Conservation (phyloP, 2,797 vertebrate genomes). For the Gymnothorax reevesii region DNA sequence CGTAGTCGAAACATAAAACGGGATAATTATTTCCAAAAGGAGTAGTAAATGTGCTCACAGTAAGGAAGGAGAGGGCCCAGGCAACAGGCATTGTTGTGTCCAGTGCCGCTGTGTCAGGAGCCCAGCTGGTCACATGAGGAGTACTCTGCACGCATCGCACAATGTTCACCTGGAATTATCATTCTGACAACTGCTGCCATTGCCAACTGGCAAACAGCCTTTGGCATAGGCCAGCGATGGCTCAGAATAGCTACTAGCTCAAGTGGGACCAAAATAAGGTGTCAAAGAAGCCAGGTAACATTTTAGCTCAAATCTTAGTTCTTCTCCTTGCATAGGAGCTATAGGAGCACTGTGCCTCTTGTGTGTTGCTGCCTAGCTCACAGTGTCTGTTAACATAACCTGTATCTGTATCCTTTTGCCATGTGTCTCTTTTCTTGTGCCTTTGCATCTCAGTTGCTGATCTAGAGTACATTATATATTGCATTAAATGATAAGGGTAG, state of each 20-base stretch:
- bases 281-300: conserved; percentile 1
- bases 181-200: not conserved
- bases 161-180: conserved; percentile 9
- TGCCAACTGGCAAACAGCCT: not conserved
- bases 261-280: not conserved
- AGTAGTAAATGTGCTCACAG: not conserved
- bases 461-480: not conserved
- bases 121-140: not conserved
- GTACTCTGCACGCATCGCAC: not conserved
- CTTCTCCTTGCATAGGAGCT: not conserved
- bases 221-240: not conserved
- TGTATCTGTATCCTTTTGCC: not conserved
- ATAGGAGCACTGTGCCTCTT: not conserved
- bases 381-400: not conserved
- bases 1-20: not conserved
- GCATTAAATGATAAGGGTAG: too few species aligned
- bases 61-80: not conserved
- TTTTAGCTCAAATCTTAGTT: not conserved
- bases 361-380: not conserved
- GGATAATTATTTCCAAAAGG: not conserved
- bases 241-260: not conserved
- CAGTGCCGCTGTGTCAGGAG: not conserved
- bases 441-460: not conserved
- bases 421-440: not conserved
- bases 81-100: not conserved